Evolutionary conservation across 2,113 vertebrate genomes (phyloP).

Genomic region (Microcebus lehilahytsara): DNA sequence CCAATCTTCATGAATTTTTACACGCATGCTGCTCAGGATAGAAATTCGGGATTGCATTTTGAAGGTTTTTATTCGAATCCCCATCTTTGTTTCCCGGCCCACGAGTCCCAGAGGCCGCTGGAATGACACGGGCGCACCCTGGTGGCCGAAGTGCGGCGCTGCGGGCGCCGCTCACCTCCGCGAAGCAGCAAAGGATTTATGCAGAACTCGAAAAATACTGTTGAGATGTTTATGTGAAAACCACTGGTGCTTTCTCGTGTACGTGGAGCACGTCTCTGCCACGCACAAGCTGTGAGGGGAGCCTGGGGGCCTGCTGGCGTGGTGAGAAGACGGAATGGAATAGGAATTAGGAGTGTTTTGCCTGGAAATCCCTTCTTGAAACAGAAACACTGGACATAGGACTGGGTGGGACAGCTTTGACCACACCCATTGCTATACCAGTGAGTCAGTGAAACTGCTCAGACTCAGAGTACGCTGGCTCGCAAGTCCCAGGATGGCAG

Average conservation of each 20-base stretch:
- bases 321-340: background rate
- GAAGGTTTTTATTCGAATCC: constrained; percentile 59
- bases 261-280: background rate
- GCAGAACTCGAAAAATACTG: background rate
- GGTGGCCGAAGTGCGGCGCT: background rate
- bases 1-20: constrained; percentile 72
- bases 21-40: constrained; percentile 61
- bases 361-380: background rate
- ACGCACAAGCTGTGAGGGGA: background rate
- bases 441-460: background rate
- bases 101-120: background rate
- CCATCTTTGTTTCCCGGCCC: constrained; percentile 62
- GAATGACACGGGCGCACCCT: constrained; percentile 59
- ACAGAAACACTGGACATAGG: background rate
- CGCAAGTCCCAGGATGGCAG: background rate
- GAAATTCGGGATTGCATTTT: constrained; percentile 49
- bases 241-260: constrained; percentile 27
- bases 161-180: background rate
- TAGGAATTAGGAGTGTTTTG: background rate
- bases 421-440: background rate
- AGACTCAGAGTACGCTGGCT: background rate
- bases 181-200: background rate
- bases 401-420: background rate
- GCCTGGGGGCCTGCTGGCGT: background rate
- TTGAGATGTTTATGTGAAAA: constrained; percentile 26